Evolutionary conservation across 64 coral and sea anemone species (phyloP).

Genomic region (Trachythela sp.): DNA sequence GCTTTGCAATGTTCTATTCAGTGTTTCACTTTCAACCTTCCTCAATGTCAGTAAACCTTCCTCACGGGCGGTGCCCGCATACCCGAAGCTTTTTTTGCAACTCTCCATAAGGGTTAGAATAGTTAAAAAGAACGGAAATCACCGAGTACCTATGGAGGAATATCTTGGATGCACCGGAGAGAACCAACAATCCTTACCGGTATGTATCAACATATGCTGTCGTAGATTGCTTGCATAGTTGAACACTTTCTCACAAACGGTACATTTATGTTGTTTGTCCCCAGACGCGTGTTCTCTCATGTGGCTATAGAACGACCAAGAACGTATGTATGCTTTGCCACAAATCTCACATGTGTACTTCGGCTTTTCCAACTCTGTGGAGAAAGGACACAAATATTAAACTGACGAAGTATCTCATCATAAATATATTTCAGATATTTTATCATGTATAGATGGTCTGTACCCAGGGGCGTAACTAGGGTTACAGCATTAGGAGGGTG

Average conservation of each 20-base stretch:
- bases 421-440: background rate
- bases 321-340: conserved; percentile 94
- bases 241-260: conserved; percentile 91
- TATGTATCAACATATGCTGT: conserved; percentile 98
- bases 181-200: conserved; percentile 43
- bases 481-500: too few species aligned
- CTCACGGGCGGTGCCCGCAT: too few species aligned
- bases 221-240: conserved; percentile 98
- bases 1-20: too few species aligned
- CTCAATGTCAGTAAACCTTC: too few species aligned
- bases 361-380: conserved; percentile 80
- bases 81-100: too few species aligned
- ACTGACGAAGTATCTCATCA: background rate
- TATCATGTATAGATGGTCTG: background rate
- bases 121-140: too few species aligned
- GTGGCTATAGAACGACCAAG: conserved; percentile 96
- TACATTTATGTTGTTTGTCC: conserved; percentile 99
- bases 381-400: too few species aligned
- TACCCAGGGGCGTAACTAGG: too few species aligned
- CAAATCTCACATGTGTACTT: conserved; percentile 99
- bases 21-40: too few species aligned
- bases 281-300: conserved; percentile 98
- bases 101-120: too few species aligned
- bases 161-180: too few species aligned
- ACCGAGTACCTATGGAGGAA: too few species aligned